Conservation (phyloP, 2,113 vertebrate species). For the Leptosomus discolor region DNA sequence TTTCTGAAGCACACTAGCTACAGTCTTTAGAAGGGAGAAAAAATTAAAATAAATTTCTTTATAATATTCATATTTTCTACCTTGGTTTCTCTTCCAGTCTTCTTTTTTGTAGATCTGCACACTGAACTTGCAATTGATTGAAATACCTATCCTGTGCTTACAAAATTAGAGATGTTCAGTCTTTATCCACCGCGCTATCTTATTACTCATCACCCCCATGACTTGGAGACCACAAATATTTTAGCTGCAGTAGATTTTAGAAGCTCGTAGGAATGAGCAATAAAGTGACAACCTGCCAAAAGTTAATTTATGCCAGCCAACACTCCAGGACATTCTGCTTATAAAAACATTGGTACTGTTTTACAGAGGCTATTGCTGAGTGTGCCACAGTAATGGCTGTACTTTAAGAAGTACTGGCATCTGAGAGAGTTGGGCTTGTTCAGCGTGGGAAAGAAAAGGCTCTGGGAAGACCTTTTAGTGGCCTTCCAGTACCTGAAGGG, state of each 20-base stretch:
- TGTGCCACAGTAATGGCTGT: not conserved
- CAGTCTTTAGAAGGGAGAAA: not conserved
- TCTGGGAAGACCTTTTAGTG: no score
- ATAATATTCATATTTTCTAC: not conserved
- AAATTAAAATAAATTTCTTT: not conserved
- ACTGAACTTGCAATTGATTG: not conserved
- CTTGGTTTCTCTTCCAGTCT: not conserved
- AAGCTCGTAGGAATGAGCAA: not conserved
- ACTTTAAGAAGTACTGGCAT: not conserved
- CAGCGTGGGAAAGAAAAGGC: no score
- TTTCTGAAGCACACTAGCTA: not conserved
- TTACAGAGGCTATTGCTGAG: not conserved
- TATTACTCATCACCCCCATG: not conserved
- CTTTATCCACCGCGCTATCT: not conserved
- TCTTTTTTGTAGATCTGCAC: not conserved
- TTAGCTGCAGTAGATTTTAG: not conserved
- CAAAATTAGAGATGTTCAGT: not conserved
- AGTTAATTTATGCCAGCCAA: not conserved
- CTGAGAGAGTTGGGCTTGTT: no score
- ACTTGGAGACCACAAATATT: not conserved
- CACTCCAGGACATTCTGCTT: not conserved
- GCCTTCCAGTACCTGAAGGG: no score
- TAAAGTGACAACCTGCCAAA: not conserved
- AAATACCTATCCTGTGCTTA: not conserved
- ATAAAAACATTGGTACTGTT: not conserved